A percentile compares a stretch with the other conserved stretches of the same genome.
These are phyloP conservation scores for Napeogenes inachia DNA, from an alignment of 2,888 invertebrate genomes.

Conservation along the genomic window DNA sequence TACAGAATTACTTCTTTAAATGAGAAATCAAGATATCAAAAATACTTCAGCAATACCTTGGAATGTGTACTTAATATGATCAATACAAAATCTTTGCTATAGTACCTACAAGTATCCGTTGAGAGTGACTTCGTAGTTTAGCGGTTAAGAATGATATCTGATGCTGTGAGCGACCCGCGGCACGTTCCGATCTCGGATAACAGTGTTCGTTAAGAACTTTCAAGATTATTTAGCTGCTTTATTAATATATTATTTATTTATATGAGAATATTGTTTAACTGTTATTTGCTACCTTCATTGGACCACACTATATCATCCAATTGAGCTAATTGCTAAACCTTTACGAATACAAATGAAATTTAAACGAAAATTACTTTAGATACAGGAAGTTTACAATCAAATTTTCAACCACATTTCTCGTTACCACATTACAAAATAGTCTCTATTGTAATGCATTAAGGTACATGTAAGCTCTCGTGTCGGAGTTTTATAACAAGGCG, in stretches of 20 bases:
- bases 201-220: constrained; percentile 14
- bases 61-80: not conserved
- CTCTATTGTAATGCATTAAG: constrained; percentile 1
- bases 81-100: not conserved
- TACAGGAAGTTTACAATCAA: not conserved
- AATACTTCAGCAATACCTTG: no score
- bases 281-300: no score
- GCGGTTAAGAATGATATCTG: constrained; percentile 23
- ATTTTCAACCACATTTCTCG: not conserved
- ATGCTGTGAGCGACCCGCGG: constrained; percentile 19
- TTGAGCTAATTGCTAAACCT: no score
- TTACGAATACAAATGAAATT: not conserved
- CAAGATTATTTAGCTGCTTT: not conserved
- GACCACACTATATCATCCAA: no score
- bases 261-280: no score
- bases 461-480: constrained; percentile 1
- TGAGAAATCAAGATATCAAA: no score
- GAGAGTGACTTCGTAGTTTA: constrained; percentile 15
- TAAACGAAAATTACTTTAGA: constrained; percentile 1
- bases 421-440: constrained; percentile 2
- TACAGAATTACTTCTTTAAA: no score
- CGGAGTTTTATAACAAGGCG: constrained; percentile 34
- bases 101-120: not conserved
- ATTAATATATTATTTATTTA: not conserved
- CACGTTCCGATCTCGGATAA: constrained; percentile 25